Conservation (phyloP, 2,888 invertebrate species). For the Eustalomyia histrio region DNA sequence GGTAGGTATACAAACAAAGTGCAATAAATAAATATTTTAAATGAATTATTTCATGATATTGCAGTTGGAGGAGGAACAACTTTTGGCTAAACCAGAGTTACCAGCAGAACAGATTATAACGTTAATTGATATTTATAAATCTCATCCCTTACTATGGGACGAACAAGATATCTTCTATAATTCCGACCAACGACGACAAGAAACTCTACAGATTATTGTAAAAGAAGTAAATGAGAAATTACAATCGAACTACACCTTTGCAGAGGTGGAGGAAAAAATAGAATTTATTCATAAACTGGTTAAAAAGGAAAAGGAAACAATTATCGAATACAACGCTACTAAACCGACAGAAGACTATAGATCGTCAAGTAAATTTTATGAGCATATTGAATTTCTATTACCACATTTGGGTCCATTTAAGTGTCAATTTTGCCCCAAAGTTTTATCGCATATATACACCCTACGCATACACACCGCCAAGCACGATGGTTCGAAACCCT, state of each 20-base stretch:
- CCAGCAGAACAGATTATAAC: conserved; percentile 51
- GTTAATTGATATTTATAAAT: conserved; percentile 59
- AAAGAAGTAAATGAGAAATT: conserved; percentile 66
- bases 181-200: conserved; percentile 60
- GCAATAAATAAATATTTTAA: not conserved
- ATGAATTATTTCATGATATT: not conserved
- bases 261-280: conserved; percentile 70
- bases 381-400: conserved; percentile 69
- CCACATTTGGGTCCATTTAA: conserved; percentile 73
- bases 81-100: conserved; percentile 53
- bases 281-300: conserved; percentile 65
- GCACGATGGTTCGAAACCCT: conserved; percentile 66
- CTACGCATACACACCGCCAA: conserved; percentile 64
- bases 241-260: conserved; percentile 68
- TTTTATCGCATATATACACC: conserved; percentile 57
- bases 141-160: conserved; percentile 60
- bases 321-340: conserved; percentile 64
- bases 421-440: conserved; percentile 70
- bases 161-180: conserved; percentile 64
- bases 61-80: conserved; percentile 56
- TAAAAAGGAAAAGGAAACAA: conserved; percentile 66
- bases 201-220: conserved; percentile 46
- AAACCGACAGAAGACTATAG: conserved; percentile 66
- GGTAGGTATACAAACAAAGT: conserved; percentile 26
- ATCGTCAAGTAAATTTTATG: conserved; percentile 67